A percentile compares a stretch with the other conserved stretches of the same genome.
These are phyloP conservation scores for Sturnira hondurensis DNA, from an alignment of 2,113 vertebrate species.

Conservation along the genomic window DNA sequence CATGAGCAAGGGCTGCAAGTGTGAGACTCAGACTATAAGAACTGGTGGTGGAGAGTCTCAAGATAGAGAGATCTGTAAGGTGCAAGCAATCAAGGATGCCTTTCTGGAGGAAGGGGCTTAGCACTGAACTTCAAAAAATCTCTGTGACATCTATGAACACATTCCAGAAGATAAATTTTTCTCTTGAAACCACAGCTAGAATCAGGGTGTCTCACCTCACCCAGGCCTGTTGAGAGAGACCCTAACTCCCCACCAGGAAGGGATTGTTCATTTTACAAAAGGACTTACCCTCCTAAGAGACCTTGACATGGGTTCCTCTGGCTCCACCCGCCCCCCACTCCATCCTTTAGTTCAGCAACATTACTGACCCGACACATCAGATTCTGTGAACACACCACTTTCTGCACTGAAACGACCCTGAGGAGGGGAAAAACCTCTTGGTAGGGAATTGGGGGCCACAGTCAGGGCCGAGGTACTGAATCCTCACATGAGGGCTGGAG, in stretches of 20 bases:
- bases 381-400: not conserved
- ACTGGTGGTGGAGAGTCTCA: not conserved
- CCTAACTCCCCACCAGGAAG: not conserved
- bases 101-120: not conserved
- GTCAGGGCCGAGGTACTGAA: too few relatives aligned
- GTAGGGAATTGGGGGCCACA: not conserved
- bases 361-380: not conserved
- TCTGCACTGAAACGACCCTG: not conserved
- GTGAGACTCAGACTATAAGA: not conserved
- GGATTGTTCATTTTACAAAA: not conserved
- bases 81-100: not conserved
- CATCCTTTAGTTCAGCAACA: not conserved
- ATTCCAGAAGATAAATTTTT: not conserved
- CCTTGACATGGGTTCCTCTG: not conserved
- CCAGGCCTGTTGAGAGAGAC: not conserved
- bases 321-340: not conserved
- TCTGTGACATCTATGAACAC: not conserved
- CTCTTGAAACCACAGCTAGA: not conserved
- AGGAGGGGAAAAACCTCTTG: not conserved
- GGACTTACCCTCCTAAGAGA: not conserved
- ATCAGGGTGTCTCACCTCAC: not conserved
- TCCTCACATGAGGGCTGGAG: not conserved
- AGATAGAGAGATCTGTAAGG: not conserved
- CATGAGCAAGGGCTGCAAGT: not conserved
- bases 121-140: not conserved